Evolutionary conservation across 2,888 invertebrate species (phyloP).

Genomic region (Tetheella fluctuosa): DNA sequence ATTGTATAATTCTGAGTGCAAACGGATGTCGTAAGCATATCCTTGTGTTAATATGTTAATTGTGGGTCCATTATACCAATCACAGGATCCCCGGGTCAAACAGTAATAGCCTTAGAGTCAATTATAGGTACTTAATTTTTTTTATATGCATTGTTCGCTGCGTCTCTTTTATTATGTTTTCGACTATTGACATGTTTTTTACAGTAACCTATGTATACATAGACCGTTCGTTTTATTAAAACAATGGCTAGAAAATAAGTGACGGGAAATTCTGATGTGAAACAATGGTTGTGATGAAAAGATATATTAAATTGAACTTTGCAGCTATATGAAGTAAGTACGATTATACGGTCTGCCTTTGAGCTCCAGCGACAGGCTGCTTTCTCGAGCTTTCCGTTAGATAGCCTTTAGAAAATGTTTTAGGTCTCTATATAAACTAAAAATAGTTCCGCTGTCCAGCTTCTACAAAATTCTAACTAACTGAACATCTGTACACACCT

Average conservation of each 20-base stretch:
- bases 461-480: neutral
- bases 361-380: neutral
- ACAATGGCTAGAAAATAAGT: neutral
- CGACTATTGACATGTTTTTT: conserved; percentile 20
- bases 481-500: neutral
- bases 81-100: conserved; percentile 56
- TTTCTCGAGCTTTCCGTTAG: neutral
- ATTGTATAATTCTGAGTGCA: conserved; percentile 33
- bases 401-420: neutral
- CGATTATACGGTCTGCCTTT: neutral
- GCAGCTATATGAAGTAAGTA: neutral
- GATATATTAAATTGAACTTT: neutral
- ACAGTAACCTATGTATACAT: conserved; percentile 11
- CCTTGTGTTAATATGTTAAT: conserved; percentile 61
- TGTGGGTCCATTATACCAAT: conserved; percentile 55
- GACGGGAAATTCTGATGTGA: neutral
- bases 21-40: conserved; percentile 58
- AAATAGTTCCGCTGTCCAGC: neutral
- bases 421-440: neutral
- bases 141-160: conserved; percentile 25
- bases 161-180: conserved; percentile 23
- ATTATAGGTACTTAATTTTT: conserved; percentile 57
- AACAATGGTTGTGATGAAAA: neutral
- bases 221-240: neutral
- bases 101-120: conserved; percentile 49